phyloP scores from a whole-genome alignment of 92 coral and sea anemone genomes.

The Hydrozoanthus gracilis region DNA sequence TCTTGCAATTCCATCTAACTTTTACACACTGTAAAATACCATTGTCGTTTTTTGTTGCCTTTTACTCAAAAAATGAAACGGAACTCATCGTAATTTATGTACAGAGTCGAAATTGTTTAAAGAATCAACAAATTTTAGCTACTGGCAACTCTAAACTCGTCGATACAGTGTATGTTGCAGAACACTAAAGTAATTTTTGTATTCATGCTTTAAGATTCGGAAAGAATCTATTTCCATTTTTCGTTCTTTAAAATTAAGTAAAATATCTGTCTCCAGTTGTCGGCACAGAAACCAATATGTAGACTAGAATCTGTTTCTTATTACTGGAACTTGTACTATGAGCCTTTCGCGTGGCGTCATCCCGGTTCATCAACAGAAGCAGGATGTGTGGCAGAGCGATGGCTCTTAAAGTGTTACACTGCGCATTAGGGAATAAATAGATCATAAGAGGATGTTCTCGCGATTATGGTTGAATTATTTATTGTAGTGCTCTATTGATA shows the following conservation, averaged over 20 bases:
- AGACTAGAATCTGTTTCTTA: constrained; percentile 73
- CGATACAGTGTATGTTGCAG: too few species aligned
- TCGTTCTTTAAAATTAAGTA: not conserved
- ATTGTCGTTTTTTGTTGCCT: too few species aligned
- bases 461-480: not conserved
- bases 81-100: too few species aligned
- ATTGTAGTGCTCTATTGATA: not conserved
- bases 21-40: too few species aligned
- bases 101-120: too few species aligned
- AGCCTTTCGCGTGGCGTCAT: constrained; percentile 86
- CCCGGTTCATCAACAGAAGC: constrained; percentile 42
- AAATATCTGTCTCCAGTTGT: constrained; percentile 90
- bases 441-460: not conserved
- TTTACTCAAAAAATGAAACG: too few species aligned
- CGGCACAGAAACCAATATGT: constrained; percentile 79
- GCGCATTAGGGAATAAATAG: not conserved
- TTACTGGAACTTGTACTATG: constrained; percentile 80
- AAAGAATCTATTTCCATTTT: not conserved
- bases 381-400: constrained; percentile 9
- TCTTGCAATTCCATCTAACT: too few species aligned
- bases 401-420: not conserved
- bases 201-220: too few species aligned
- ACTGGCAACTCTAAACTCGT: too few species aligned
- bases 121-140: too few species aligned
- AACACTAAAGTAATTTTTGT: too few species aligned